Evolutionary conservation across 2,888 invertebrate species (phyloP).

Genomic region (Buathra laborator): DNA sequence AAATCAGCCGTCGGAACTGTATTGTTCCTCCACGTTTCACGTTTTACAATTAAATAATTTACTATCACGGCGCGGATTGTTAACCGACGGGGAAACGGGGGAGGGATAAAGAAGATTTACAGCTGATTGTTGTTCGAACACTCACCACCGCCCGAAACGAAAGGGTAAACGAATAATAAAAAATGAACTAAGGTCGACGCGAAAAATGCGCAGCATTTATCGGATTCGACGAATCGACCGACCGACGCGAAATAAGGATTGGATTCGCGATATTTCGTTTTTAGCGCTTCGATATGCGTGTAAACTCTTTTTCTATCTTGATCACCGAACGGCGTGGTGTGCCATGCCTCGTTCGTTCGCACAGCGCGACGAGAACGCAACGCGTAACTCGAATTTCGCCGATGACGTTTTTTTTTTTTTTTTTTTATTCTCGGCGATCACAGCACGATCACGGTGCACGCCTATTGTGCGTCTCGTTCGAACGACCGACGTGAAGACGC

Average conservation of each 20-base stretch:
- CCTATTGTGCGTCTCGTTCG: conserved; percentile 5
- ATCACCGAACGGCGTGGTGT: conserved; percentile 56
- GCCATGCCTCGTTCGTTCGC: conserved; percentile 52
- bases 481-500: conserved; percentile 16
- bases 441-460: conserved; percentile 30
- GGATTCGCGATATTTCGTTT: conserved; percentile 26
- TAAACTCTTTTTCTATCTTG: conserved; percentile 23
- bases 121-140: conserved; percentile 28
- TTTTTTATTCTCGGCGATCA: conserved; percentile 44
- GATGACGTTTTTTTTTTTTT: conserved; percentile 7
- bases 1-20: conserved; percentile 11
- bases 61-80: not conserved
- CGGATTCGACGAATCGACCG: conserved; percentile 22
- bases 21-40: conserved; percentile 14
- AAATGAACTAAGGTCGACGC: conserved; percentile 80
- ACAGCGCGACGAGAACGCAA: conserved; percentile 22
- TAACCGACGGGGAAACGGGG: not conserved
- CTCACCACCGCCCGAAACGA: conserved; percentile 81
- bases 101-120: not conserved
- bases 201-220: conserved; percentile 79
- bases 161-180: conserved; percentile 79
- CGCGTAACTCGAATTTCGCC: conserved; percentile 25
- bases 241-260: conserved; percentile 28
- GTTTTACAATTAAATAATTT: not conserved
- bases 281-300: conserved; percentile 6